Conservation (phyloP, 2,113 vertebrate species). For the Bostrychus sinensis region DNA sequence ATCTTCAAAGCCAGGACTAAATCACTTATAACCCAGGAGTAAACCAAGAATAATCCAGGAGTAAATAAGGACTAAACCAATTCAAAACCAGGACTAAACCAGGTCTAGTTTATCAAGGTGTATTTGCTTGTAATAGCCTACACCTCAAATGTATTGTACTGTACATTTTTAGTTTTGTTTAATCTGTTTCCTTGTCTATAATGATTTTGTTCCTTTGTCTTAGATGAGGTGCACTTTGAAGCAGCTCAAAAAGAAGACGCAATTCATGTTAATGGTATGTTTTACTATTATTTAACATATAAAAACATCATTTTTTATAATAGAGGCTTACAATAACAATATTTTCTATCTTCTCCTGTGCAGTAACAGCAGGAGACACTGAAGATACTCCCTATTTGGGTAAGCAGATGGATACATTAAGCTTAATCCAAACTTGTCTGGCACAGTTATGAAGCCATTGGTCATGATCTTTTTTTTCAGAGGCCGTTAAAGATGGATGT, state of each 20-base stretch:
- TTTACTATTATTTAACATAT: background rate
- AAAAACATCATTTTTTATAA: background rate
- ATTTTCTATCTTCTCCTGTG: background rate
- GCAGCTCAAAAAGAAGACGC: slow-evolving; percentile 59
- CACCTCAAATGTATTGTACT: no score
- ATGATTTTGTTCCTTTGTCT: background rate
- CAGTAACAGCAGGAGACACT: slow-evolving; percentile 57
- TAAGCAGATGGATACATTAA: slow-evolving; percentile 27
- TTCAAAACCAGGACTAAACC: no score
- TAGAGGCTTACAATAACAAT: background rate
- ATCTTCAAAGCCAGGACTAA: no score
- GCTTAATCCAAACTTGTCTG: background rate
- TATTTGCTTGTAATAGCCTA: no score
- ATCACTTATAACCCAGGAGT: no score
- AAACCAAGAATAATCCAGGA: no score
- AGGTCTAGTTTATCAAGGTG: no score
- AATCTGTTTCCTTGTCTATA: background rate
- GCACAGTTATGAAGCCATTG: background rate
- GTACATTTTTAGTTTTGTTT: background rate
- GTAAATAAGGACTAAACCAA: no score
- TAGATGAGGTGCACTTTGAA: slow-evolving; percentile 73
- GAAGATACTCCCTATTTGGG: slow-evolving; percentile 53
- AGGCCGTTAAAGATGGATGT: slow-evolving; percentile 45
- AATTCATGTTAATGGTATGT: slow-evolving; percentile 62
- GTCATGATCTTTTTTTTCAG: slow-evolving; percentile 30